A percentile compares a stretch with the other conserved stretches of the same genome.
phyloP scores from a whole-genome alignment of 1,140 invertebrate genomes.

The Psix sp. region DNA sequence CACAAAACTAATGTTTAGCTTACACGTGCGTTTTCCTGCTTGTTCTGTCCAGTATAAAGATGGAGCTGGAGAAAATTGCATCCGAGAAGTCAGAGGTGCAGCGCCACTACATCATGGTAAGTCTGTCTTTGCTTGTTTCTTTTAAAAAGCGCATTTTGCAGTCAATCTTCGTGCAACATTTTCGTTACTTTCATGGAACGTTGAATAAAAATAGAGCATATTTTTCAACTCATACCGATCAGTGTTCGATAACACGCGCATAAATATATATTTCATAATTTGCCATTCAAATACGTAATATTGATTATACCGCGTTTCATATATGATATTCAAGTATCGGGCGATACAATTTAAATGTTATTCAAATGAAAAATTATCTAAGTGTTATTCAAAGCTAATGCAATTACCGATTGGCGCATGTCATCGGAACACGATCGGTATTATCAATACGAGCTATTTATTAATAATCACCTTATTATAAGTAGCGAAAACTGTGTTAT shows the following conservation, averaged over 20 bases:
- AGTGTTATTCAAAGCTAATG: slow-evolving; percentile 30
- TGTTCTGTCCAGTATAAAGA: slow-evolving; percentile 84
- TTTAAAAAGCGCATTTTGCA: too few relatives aligned
- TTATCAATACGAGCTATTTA: slow-evolving; percentile 38
- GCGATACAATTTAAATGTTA: too few relatives aligned
- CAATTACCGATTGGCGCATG: slow-evolving; percentile 13
- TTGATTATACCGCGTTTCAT: too few relatives aligned
- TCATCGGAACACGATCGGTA: slow-evolving; percentile 38
- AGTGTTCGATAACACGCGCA: too few relatives aligned
- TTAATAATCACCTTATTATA: slow-evolving; percentile 49
- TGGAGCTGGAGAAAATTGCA: slow-evolving; percentile 94
- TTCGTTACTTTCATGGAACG: too few relatives aligned
- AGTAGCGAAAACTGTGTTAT: slow-evolving; percentile 40
- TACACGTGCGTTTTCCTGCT: slow-evolving; percentile 73
- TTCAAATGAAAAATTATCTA: neutral
- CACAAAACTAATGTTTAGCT: slow-evolving; percentile 72
- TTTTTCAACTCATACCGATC: too few relatives aligned
- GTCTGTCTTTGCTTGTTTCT: too few relatives aligned
- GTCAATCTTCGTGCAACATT: too few relatives aligned
- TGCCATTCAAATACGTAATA: too few relatives aligned
- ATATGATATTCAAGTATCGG: too few relatives aligned
- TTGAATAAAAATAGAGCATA: too few relatives aligned
- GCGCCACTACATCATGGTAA: slow-evolving; percentile 97
- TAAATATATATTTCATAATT: too few relatives aligned
- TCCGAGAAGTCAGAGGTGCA: slow-evolving; percentile 99